Conservation (phyloP, 2,888 invertebrate species). For the Lasioglossum calceatum region DNA sequence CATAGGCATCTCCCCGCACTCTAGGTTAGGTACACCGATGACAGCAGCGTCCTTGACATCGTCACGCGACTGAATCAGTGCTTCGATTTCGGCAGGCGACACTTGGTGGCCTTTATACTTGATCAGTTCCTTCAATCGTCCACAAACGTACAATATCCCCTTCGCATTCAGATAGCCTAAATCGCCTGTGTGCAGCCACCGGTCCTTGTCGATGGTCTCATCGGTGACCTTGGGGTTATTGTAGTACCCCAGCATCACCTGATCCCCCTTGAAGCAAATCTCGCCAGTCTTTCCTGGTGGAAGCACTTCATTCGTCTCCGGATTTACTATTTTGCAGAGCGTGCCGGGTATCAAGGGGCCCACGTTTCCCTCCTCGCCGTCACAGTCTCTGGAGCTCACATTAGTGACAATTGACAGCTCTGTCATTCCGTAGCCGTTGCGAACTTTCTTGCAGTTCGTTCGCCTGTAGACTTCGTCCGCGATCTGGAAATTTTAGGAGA, state of each 20-base stretch:
- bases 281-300: conserved; percentile 86
- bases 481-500: conserved; percentile 38
- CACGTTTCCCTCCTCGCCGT: conserved; percentile 86
- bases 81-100: conserved; percentile 82
- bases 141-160: conserved; percentile 85
- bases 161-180: conserved; percentile 85
- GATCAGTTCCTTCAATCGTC: conserved; percentile 87
- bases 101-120: conserved; percentile 87
- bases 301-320: conserved; percentile 78
- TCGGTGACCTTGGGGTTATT: conserved; percentile 84
- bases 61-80: conserved; percentile 68
- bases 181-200: conserved; percentile 85
- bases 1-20: conserved; percentile 83
- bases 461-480: conserved; percentile 80
- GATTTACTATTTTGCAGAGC: conserved; percentile 86
- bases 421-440: conserved; percentile 92
- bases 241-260: conserved; percentile 86
- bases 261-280: conserved; percentile 85
- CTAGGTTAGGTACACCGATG: conserved; percentile 75
- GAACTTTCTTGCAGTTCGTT: conserved; percentile 85
- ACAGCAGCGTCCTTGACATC: conserved; percentile 72
- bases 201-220: conserved; percentile 85
- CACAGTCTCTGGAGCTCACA: conserved; percentile 81
- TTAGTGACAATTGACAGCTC: conserved; percentile 89
- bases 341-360: conserved; percentile 88